A percentile compares a stretch with the other conserved stretches of the same genome.
These are phyloP conservation scores for Cheilosia scutellata DNA, from an alignment of 2,888 invertebrate species.

Conservation along the genomic window DNA sequence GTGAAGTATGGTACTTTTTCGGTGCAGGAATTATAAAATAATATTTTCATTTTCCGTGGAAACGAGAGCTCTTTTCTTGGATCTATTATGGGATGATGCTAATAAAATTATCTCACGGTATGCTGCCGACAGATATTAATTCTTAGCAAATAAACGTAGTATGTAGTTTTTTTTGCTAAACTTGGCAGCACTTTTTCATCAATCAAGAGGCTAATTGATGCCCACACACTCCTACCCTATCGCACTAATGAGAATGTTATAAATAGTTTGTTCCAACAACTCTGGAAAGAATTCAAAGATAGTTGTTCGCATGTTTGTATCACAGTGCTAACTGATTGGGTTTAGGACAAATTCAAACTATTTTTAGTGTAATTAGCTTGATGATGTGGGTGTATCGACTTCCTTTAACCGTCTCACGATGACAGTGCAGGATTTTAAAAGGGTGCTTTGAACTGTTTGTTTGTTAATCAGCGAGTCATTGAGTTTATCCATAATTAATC, in stretches of 20 bases:
- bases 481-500: conserved; percentile 47
- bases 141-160: too few species aligned
- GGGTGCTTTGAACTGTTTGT: conserved; percentile 5
- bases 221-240: too few species aligned
- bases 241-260: too few species aligned
- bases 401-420: conserved; percentile 16
- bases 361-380: conserved; percentile 37
- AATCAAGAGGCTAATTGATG: not conserved
- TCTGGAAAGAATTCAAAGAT: too few species aligned
- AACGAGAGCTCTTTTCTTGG: conserved; percentile 1
- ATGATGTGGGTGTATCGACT: conserved; percentile 41
- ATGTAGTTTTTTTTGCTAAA: too few species aligned
- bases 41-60: conserved; percentile 35
- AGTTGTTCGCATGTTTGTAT: too few species aligned
- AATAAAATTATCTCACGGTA: conserved; percentile 13
- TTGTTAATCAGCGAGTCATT: conserved; percentile 9
- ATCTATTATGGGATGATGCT: not conserved
- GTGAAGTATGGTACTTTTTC: conserved; percentile 1
- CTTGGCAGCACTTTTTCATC: not conserved
- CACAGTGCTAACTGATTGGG: conserved; percentile 42
- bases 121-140: not conserved
- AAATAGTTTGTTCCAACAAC: too few species aligned
- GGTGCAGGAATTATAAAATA: conserved; percentile 19
- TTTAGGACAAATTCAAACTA: conserved; percentile 32
- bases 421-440: conserved; percentile 38